Percentiles rank a stretch among this genome's conserved stretches.
phyloP scores from a whole-genome alignment of 2,113 vertebrate species.

The Oriolus oriolus region DNA sequence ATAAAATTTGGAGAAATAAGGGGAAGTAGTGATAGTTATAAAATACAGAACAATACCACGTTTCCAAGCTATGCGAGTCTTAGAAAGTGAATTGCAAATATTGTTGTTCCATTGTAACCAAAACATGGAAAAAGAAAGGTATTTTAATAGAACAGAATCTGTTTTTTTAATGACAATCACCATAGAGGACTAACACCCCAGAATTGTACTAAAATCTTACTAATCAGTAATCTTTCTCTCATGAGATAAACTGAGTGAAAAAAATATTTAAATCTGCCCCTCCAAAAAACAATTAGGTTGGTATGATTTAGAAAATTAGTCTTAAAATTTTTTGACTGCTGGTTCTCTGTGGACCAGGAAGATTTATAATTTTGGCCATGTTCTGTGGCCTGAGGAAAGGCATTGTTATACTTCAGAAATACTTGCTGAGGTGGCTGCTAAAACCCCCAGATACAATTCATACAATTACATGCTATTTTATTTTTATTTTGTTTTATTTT shows the following conservation, averaged over 20 bases:
- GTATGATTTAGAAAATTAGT: neutral
- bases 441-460: neutral
- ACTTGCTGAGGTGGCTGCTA: constrained; percentile 56
- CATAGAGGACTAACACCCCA: neutral
- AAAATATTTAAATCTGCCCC: neutral
- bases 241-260: neutral
- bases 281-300: neutral
- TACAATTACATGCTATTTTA: neutral
- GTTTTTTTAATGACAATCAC: neutral
- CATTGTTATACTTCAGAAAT: constrained; percentile 72
- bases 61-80: neutral
- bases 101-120: neutral
- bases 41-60: neutral
- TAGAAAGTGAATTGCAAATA: neutral
- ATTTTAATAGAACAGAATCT: neutral
- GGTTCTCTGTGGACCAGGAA: neutral
- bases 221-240: neutral
- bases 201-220: neutral
- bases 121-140: neutral
- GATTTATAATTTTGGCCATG: neutral
- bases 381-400: constrained; percentile 6
- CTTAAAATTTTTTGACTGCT: neutral
- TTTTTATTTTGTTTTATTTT: constrained; percentile 10
- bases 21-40: neutral
- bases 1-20: neutral